These are phyloP conservation scores for Lanius collurio DNA, from an alignment of 2,113 vertebrate genomes.

Conservation along the genomic window DNA sequence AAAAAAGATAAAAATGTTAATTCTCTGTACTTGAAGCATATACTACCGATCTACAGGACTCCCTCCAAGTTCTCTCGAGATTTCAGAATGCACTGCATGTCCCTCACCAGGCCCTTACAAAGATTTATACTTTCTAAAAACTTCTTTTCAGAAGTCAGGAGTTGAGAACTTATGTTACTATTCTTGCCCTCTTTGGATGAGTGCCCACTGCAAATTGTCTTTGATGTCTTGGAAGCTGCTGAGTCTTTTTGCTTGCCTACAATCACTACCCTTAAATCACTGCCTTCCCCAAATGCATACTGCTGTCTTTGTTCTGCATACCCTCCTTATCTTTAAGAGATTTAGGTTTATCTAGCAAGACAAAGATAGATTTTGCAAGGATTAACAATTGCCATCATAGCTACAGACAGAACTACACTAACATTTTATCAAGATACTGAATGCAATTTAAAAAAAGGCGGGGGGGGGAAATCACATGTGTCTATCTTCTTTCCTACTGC, in stretches of 20 bases:
- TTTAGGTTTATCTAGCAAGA: neutral
- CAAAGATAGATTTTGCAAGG: neutral
- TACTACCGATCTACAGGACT: neutral
- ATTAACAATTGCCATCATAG: neutral
- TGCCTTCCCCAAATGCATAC: neutral
- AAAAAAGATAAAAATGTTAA: neutral
- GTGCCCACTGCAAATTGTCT: neutral
- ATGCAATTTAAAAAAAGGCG: neutral
- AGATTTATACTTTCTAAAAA: neutral
- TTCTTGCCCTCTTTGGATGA: neutral
- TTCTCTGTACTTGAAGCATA: neutral
- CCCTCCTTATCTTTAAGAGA: neutral
- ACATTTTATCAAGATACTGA: neutral
- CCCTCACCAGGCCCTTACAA: neutral
- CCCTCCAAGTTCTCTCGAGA: neutral
- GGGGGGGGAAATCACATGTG: accelerated
- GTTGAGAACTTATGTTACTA: neutral
- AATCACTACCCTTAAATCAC: neutral
- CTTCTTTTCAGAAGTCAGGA: neutral
- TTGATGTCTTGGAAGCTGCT: neutral
- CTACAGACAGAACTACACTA: neutral
- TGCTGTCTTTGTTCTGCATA: neutral
- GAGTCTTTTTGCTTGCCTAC: neutral
- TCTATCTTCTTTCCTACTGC: neutral
- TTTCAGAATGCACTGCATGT: neutral